Base-by-base conservation (phyloP, 2,113 vertebrate genomes). In the Cephalopterus ornatus region DNA sequence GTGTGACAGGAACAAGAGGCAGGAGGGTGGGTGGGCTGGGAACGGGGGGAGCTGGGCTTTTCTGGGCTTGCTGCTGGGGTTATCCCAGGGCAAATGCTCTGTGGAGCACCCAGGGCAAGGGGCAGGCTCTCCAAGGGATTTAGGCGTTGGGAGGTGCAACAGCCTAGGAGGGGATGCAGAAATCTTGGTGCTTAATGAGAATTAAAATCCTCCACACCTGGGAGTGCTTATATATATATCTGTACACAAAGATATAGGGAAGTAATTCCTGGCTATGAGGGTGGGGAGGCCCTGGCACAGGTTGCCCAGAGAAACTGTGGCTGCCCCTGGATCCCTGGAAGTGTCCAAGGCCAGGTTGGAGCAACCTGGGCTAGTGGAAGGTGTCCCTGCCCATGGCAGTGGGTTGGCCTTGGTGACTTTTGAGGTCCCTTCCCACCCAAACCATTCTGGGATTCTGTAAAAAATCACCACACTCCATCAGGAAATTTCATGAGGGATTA, bases 201-300 rank as follows among this genome's bases (percentile, higher is more conserved):
- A 24, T 42, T 21, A 18, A 44, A 65, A 83, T 66, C 21, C 30
- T 21, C 41, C 63, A 66, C 21, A 14, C 30, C 20, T 33, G 30
- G 20, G 21, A 23, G 14, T 44, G 41, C 14, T 42, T 42, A 28
- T 19, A 62, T 28, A 39, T 11, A 37, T n/a, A 35, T 14, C 26
- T 39, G 5, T 26, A 28, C 21, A 11, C 21, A 66, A 75, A 35
- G 13, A 22, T 26, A 19, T 2, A 4, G 14, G 35, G 59, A 28
- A 23, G 50, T 0, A 73, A 42, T 82, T 12, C 0, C 8, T n/a
- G 15, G 28, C 23, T 61, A 46, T 0, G 15, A 61, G 39, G 53
- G 20, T 53, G 53, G 10, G 3, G 0, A 73, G 66, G 35, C 26
- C 42, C 17, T 32, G 49, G 72, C 73, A 59, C 32, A 68, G 72